Percentiles rank a stretch among this genome's conserved stretches.
These are phyloP conservation scores for Colistium nudipinnis DNA, from an alignment of 2,113 vertebrate genomes.

Conservation along the genomic window DNA sequence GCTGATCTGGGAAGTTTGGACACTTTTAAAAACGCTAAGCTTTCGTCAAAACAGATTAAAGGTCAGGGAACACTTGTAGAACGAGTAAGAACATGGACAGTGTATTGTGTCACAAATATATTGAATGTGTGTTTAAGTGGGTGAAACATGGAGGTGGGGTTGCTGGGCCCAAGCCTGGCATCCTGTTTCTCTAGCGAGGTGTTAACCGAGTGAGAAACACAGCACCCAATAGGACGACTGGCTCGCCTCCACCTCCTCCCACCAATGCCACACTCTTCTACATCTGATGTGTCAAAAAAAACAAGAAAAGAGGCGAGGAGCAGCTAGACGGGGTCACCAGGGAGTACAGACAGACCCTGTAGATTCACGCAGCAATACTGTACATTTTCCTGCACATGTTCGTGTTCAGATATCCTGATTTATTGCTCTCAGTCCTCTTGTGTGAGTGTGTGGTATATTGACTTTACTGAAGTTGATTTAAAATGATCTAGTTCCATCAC, in stretches of 20 bases:
- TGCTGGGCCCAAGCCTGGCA: slow-evolving; percentile 64
- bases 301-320: slow-evolving; percentile 37
- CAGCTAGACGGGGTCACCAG: slow-evolving; percentile 60
- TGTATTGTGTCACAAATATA: slow-evolving; percentile 37
- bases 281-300: slow-evolving; percentile 75
- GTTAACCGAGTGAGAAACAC: slow-evolving; percentile 76
- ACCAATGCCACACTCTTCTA: slow-evolving; percentile 61
- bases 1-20: slow-evolving; percentile 26
- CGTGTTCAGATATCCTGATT: slow-evolving; percentile 6
- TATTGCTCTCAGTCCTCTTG: not conserved
- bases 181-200: slow-evolving; percentile 66
- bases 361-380: slow-evolving; percentile 28
- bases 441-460: not conserved
- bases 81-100: not conserved
- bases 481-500: too few relatives aligned
- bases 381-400: slow-evolving; percentile 48
- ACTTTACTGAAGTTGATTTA: too few relatives aligned
- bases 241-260: slow-evolving; percentile 72
- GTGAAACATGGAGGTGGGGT: slow-evolving; percentile 24
- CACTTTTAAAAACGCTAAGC: slow-evolving; percentile 1
- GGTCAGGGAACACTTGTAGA: slow-evolving; percentile 30
- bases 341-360: slow-evolving; percentile 57
- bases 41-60: slow-evolving; percentile 40
- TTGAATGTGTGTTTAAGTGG: slow-evolving; percentile 42
- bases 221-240: slow-evolving; percentile 65